phyloP scores from a whole-genome alignment of 1,140 invertebrate species.

The Sycophila sp. region DNA sequence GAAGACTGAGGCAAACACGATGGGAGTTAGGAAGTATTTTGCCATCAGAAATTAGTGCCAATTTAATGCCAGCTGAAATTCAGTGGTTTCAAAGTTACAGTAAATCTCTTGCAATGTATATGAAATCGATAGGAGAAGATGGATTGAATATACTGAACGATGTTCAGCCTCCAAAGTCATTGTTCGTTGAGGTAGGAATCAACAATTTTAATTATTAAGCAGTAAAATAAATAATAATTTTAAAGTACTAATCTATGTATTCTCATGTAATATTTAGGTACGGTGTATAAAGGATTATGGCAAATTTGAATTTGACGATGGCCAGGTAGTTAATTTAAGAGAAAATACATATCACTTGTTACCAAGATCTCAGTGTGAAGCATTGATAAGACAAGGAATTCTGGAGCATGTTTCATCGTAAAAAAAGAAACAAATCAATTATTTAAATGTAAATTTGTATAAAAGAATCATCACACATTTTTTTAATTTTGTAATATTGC shows the following conservation, averaged over 20 bases:
- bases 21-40: slow-evolving; percentile 95
- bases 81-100: slow-evolving; percentile 91
- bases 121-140: slow-evolving; percentile 85
- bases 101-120: slow-evolving; percentile 86
- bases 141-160: slow-evolving; percentile 90
- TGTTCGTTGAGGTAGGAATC: slow-evolving; percentile 83
- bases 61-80: slow-evolving; percentile 83
- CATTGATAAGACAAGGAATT: slow-evolving; percentile 91
- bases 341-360: slow-evolving; percentile 94
- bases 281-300: slow-evolving; percentile 91
- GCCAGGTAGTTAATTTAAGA: slow-evolving; percentile 86
- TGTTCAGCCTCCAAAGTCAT: slow-evolving; percentile 89
- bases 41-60: slow-evolving; percentile 83
- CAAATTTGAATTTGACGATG: slow-evolving; percentile 93
- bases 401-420: slow-evolving; percentile 78
- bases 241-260: not conserved
- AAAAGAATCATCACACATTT: too few species aligned
- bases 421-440: slow-evolving; percentile 8
- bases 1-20: slow-evolving; percentile 81
- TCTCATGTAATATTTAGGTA: slow-evolving; percentile 69
- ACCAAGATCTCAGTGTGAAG: slow-evolving; percentile 87
- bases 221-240: slow-evolving; percentile 6
- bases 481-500: too few species aligned
- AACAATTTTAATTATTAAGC: not conserved
- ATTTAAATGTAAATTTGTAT: not conserved